Conservation (phyloP, 2,888 invertebrate species). For the Neria commutata region DNA sequence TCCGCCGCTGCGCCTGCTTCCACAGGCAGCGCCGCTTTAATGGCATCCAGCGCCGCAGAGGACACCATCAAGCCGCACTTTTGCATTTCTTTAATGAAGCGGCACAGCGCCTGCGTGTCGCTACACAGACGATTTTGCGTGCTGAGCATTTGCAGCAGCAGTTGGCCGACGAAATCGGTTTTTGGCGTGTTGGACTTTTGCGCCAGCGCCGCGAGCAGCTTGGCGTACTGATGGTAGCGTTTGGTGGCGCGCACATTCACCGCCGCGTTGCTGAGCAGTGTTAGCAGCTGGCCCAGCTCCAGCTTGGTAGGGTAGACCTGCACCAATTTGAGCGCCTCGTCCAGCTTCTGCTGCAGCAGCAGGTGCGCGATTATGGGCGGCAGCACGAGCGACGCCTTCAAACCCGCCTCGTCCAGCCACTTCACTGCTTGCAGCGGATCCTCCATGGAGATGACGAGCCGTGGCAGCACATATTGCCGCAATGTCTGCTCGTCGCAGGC, state of each 20-base stretch:
- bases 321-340: conserved; percentile 41
- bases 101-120: conserved; percentile 60
- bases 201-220: conserved; percentile 63
- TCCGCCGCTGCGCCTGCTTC: conserved; percentile 20
- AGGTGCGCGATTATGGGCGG: conserved; percentile 48
- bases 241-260: conserved; percentile 57
- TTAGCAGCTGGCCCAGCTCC: conserved; percentile 63
- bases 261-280: conserved; percentile 64
- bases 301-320: conserved; percentile 63
- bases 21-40: conserved; percentile 49
- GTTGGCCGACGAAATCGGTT: conserved; percentile 67
- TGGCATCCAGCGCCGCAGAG: conserved; percentile 62
- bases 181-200: conserved; percentile 61
- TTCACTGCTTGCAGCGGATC: conserved; percentile 46
- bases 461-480: conserved; percentile 65
- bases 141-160: conserved; percentile 64
- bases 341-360: conserved; percentile 45
- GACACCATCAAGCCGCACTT: conserved; percentile 61
- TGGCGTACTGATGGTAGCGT: conserved; percentile 63
- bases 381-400: conserved; percentile 46
- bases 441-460: conserved; percentile 49
- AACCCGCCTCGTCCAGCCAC: conserved; percentile 45
- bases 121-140: conserved; percentile 59
- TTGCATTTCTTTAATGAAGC: conserved; percentile 62
- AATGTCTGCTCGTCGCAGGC: conserved; percentile 68